These are phyloP conservation scores for Phallusia fumigata DNA, from an alignment of 23 tunicate genomes.

Conservation along the genomic window DNA sequence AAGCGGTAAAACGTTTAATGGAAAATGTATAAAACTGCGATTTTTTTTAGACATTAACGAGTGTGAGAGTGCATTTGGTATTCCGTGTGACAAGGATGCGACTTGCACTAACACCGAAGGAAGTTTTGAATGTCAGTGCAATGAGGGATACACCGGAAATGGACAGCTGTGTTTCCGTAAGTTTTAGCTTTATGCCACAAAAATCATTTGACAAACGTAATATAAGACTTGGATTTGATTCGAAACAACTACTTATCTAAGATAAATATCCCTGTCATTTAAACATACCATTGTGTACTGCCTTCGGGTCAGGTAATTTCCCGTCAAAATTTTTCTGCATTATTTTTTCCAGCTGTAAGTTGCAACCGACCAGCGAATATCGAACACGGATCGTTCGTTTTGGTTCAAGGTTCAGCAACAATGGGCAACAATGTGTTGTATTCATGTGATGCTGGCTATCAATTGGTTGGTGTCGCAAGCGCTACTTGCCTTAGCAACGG, in stretches of 20 bases:
- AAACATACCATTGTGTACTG: too few species aligned
- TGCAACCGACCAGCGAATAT: background rate
- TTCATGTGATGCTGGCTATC: constrained; percentile 30
- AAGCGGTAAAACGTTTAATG: too few species aligned
- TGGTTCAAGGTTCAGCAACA: background rate
- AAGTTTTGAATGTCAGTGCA: constrained; percentile 29
- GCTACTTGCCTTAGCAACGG: constrained; percentile 36
- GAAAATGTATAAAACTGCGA: background rate
- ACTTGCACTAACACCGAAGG: constrained; percentile 44
- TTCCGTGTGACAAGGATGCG: constrained; percentile 36
- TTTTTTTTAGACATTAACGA: constrained; percentile 38
- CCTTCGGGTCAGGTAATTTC: too few species aligned
- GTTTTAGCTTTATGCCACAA: background rate
- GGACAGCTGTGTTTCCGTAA: constrained; percentile 12
- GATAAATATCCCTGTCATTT: too few species aligned
- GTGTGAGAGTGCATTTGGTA: constrained; percentile 17
- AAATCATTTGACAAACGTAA: too few species aligned
- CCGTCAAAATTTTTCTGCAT: too few species aligned
- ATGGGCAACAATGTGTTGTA: constrained; percentile 30
- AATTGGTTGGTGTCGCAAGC: constrained; percentile 20
- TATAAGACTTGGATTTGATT: too few species aligned
- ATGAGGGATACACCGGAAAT: constrained; percentile 26
- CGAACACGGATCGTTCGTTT: background rate
- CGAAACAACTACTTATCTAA: too few species aligned
- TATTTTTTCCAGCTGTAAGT: background rate